A percentile compares a stretch with the other conserved stretches of the same genome.
Conservation (phyloP, 2,113 vertebrate species). For the Salvelinus sp. region DNA sequence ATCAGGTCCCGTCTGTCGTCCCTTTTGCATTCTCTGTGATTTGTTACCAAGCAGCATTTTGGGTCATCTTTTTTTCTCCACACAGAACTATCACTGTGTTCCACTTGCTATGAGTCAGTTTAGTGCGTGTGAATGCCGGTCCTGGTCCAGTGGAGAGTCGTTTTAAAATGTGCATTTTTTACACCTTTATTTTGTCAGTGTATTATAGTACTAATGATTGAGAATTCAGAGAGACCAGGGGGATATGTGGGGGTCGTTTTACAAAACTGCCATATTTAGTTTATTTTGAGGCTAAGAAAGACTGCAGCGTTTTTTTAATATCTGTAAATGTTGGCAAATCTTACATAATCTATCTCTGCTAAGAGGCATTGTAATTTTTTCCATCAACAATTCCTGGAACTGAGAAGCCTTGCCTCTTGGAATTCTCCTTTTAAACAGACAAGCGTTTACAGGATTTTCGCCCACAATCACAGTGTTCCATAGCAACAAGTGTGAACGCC, state of each 20-base stretch:
- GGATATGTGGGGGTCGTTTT: background rate
- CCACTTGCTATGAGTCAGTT: constrained; percentile 38
- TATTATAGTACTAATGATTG: background rate
- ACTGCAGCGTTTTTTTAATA: background rate
- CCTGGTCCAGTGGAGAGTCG: constrained; percentile 5
- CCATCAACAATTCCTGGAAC: constrained; percentile 10
- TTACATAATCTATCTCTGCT: background rate
- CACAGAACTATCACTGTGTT: constrained; percentile 1
- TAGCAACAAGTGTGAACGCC: background rate
- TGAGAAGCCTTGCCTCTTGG: background rate
- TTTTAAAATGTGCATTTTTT: background rate
- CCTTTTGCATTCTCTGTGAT: constrained; percentile 21
- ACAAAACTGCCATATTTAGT: background rate
- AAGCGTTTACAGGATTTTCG: background rate
- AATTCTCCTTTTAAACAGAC: background rate
- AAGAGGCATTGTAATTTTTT: background rate
- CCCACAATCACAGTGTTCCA: constrained; percentile 1
- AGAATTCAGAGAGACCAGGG: background rate
- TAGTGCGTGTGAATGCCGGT: background rate
- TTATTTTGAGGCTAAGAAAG: background rate
- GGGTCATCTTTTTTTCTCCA: background rate
- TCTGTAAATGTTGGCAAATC: background rate
- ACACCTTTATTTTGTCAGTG: background rate
- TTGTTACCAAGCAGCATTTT: constrained; percentile 21
- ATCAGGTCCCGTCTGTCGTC: background rate